Conservation (phyloP, 2,113 vertebrate genomes). For the Callipepla californica region DNA sequence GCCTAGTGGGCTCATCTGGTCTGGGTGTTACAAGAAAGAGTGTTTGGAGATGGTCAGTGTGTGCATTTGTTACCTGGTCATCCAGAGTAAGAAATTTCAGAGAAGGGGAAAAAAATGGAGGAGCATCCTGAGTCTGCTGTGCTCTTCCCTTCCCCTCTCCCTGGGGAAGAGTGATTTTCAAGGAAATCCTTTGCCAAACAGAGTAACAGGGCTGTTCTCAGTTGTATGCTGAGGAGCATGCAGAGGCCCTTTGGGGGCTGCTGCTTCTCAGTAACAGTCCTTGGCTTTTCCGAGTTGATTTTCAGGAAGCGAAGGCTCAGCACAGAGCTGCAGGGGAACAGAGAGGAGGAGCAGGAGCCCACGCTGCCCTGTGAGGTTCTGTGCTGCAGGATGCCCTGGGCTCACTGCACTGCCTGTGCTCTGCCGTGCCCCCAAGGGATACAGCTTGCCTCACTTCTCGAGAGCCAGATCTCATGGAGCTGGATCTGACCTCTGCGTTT, state of each 20-base stretch:
- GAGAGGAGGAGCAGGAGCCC: not conserved
- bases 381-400: not conserved
- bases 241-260: not conserved
- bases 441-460: not conserved
- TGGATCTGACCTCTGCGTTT: not conserved
- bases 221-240: not conserved
- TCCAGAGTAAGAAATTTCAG: not conserved
- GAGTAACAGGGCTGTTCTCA: not conserved
- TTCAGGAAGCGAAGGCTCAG: not conserved
- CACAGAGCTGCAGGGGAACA: not conserved
- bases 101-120: not conserved
- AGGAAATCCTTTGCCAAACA: not conserved
- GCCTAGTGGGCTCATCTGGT: not conserved
- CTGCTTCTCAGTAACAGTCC: accelerated
- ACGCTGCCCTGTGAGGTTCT: not conserved
- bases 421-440: not conserved
- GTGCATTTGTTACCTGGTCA: not conserved
- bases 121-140: not conserved
- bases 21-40: not conserved
- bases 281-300: not conserved
- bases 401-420: not conserved
- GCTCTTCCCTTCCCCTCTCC: not conserved
- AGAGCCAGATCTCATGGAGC: not conserved
- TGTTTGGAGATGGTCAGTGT: not conserved
- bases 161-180: not conserved